These are phyloP conservation scores for Capromys pilorides DNA, from an alignment of 2,797 vertebrate species.

Conservation along the genomic window DNA sequence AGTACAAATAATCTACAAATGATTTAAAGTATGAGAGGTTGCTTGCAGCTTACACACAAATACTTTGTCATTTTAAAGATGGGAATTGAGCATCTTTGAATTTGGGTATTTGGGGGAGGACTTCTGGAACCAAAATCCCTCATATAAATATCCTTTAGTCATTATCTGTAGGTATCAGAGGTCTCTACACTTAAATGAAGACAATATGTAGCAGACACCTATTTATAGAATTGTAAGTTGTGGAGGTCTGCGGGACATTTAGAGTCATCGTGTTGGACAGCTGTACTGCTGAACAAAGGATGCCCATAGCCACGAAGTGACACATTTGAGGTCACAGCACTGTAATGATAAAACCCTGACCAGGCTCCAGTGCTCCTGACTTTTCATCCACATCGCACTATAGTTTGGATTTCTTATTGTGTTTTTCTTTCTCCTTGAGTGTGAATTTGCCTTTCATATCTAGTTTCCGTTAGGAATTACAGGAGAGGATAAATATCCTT, in stretches of 20 bases:
- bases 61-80: neutral
- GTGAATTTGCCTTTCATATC: conserved; percentile 10
- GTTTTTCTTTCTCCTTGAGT: neutral
- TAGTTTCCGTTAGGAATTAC: neutral
- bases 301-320: neutral
- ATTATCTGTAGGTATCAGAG: neutral
- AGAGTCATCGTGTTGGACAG: neutral
- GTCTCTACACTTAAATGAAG: neutral
- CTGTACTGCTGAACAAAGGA: neutral
- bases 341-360: neutral
- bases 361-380: neutral
- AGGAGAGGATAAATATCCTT: neutral
- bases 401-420: neutral
- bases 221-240: neutral
- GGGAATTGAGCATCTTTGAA: neutral
- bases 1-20: neutral
- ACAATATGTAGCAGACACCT: neutral
- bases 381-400: neutral
- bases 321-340: neutral
- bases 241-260: neutral
- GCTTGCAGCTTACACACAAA: no score
- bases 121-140: no score
- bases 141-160: neutral
- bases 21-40: neutral
- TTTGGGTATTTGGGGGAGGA: neutral